A percentile compares a stretch with the other conserved stretches of the same genome.
phyloP scores from a whole-genome alignment of 2,888 invertebrate species.

The Drosophila prolongata region DNA sequence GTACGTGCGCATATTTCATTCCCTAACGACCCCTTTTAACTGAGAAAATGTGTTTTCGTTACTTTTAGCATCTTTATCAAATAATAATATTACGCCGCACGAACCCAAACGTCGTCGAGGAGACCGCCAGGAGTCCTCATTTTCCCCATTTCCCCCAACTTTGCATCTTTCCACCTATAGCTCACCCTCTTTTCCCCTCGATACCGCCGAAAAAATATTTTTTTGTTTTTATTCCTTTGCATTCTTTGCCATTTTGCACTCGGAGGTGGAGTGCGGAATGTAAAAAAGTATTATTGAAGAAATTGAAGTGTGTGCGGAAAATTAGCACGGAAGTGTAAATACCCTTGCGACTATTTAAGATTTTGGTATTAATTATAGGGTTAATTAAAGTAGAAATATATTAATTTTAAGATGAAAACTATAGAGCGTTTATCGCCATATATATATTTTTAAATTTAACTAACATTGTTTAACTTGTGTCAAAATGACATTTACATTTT shows the following conservation, averaged over 20 bases:
- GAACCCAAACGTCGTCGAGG: slow-evolving; percentile 74
- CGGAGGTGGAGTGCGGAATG: slow-evolving; percentile 63
- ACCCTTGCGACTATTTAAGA: neutral
- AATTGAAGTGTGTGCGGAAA: slow-evolving; percentile 39
- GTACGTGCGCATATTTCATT: slow-evolving; percentile 83
- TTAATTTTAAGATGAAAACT: too few relatives aligned
- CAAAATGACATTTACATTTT: too few relatives aligned
- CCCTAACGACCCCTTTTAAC: slow-evolving; percentile 84
- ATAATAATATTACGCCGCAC: slow-evolving; percentile 82
- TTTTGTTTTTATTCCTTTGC: slow-evolving; percentile 55
- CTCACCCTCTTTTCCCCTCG: slow-evolving; percentile 12
- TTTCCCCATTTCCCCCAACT: slow-evolving; percentile 3
- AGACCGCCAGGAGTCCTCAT: slow-evolving; percentile 35
- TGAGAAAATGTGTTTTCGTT: slow-evolving; percentile 83
- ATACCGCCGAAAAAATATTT: slow-evolving; percentile 41
- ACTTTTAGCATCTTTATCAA: slow-evolving; percentile 83
- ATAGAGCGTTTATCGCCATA: too few relatives aligned
- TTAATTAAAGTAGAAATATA: too few relatives aligned
- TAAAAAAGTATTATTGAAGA: slow-evolving; percentile 49
- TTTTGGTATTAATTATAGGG: too few relatives aligned
- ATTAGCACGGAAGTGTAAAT: slow-evolving; percentile 16
- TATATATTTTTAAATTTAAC: too few relatives aligned
- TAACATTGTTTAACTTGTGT: too few relatives aligned
- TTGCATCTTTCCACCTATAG: slow-evolving; percentile 7
- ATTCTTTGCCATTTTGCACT: slow-evolving; percentile 67